Conservation (phyloP, 2,888 invertebrate species). For the Boloria euphrosyne region DNA sequence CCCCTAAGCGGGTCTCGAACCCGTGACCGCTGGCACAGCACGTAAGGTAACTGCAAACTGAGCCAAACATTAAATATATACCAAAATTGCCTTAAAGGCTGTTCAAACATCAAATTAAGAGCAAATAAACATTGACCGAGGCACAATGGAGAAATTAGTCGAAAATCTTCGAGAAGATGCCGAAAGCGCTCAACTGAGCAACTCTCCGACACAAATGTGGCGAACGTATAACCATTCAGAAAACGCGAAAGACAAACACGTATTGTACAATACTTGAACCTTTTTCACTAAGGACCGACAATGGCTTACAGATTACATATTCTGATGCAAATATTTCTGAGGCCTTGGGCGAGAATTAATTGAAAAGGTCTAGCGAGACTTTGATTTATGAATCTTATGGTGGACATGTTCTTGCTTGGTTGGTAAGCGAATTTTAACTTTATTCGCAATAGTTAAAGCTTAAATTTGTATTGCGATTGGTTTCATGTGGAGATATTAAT, state of each 20-base stretch:
- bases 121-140: constrained; percentile 42
- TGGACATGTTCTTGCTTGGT: constrained; percentile 1
- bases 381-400: constrained; percentile 49
- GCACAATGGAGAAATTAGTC: constrained; percentile 52
- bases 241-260: constrained; percentile 67
- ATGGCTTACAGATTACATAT: constrained; percentile 50
- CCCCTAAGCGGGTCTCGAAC: too few species aligned
- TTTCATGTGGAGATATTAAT: constrained; percentile 28
- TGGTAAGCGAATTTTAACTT: not conserved
- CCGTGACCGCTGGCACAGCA: too few species aligned
- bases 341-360: constrained; percentile 54
- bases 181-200: constrained; percentile 41
- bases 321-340: constrained; percentile 55
- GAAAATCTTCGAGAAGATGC: constrained; percentile 55
- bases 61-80: not conserved
- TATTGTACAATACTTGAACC: constrained; percentile 64
- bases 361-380: constrained; percentile 55
- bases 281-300: constrained; percentile 52
- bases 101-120: constrained; percentile 30
- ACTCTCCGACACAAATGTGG: constrained; percentile 7
- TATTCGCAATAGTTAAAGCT: not conserved
- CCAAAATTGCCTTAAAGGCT: constrained; percentile 23
- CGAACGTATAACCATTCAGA: constrained; percentile 30
- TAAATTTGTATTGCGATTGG: constrained; percentile 3
- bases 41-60: too few species aligned